Percentiles rank a stretch among this genome's conserved stretches.
Evolutionary conservation across 2,888 invertebrate species (phyloP).

Genomic region (Lathronympha strigana): DNA sequence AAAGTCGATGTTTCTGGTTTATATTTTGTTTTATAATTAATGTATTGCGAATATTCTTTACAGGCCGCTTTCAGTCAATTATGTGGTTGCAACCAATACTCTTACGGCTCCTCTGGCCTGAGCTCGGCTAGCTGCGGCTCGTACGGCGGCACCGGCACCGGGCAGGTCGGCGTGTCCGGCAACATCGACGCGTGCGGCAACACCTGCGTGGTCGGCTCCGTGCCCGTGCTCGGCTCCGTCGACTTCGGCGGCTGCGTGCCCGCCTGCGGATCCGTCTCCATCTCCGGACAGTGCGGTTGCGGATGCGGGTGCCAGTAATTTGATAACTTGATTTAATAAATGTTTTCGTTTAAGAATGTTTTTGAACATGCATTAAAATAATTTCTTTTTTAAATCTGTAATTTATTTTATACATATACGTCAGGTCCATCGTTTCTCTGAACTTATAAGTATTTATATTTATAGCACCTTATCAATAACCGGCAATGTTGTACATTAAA

Average conservation of each 20-base stretch:
- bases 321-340: neutral
- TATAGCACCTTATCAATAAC: too few species aligned
- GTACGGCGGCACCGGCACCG: constrained; percentile 52
- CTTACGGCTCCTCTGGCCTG: neutral
- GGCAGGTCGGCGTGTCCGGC: constrained; percentile 49
- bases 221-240: constrained; percentile 58
- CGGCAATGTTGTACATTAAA: too few species aligned
- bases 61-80: constrained; percentile 29
- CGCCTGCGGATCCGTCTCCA: constrained; percentile 49
- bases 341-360: neutral
- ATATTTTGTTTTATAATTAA: neutral
- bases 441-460: too few species aligned
- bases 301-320: constrained; percentile 20
- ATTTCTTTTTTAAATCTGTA: neutral
- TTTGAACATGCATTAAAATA: neutral
- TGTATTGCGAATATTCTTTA: neutral
- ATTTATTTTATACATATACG: too few species aligned
- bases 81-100: constrained; percentile 24
- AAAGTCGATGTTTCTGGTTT: too few species aligned
- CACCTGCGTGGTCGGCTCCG: constrained; percentile 53
- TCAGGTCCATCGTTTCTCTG: too few species aligned
- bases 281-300: constrained; percentile 40
- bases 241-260: constrained; percentile 52
- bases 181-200: constrained; percentile 51
- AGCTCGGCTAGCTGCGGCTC: constrained; percentile 33